Evolutionary conservation across 1,140 invertebrate species (phyloP), one percentile per base, ranked within the genome.

Genomic region (Bombus turneri): DNA sequence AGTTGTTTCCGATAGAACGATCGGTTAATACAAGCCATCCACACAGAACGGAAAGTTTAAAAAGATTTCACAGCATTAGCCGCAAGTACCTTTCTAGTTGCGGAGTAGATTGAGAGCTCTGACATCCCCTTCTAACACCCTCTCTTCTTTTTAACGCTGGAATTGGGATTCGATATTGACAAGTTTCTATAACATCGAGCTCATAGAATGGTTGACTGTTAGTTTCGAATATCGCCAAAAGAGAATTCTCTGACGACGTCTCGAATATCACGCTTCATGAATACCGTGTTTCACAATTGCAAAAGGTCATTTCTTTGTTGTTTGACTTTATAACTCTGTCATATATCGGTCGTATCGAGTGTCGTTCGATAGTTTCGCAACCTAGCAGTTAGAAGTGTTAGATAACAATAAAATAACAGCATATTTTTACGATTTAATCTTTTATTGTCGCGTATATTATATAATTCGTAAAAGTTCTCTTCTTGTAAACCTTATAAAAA

Each of bases 161-260:
- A n/a, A 34, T 53, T 62, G 59, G 59, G 28, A n/a, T 37, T 75
- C n/a, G n/a, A 34, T 75, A 34, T 75, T 12, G 43, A 75, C 73
- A 34, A 53, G 73, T 18, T 34, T 31, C 41, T 34, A 34, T 53
- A 13, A 15, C 39, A n/a, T 34, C 34, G 25, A 12, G 37, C 22
- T 69, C 1, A 28, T 15, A 28, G 22, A 72, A 72, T 22, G 69
- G 31, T 22, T 25, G 34, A 34, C 31, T 31, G 8, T n/a, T 34
- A 25, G 66, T 31, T 66, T 68, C 66, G 66, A 18, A 25, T 37
- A 37, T 68, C 66, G 4, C 34, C 66, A n/a, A 62, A 62, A n/a
- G 28, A 13, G 59, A 62, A 62, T 62, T n/a, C 28, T 62, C 59
- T n/a, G 28, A 28, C 28, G 59, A 62, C 15, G 18, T 69, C 34